A percentile compares a stretch with the other conserved stretches of the same genome.
phyloP scores from a whole-genome alignment of 2,888 invertebrate species.

The Platycheirus rosarum region DNA sequence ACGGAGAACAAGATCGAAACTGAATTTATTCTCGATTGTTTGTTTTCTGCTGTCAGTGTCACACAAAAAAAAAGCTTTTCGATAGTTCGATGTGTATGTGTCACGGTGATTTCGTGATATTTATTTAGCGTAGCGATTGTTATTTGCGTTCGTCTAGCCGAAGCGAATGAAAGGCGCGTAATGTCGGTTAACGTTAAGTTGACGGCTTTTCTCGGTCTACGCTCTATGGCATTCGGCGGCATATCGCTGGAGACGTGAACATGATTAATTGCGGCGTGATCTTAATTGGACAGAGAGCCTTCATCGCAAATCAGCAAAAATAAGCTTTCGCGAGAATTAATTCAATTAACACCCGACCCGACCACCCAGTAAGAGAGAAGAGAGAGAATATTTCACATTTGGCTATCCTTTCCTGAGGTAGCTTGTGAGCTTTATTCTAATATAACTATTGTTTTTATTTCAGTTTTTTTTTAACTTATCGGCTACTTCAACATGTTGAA shows the following conservation, averaged over 20 bases:
- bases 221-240: conserved; percentile 37
- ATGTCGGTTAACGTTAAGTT: conserved; percentile 22
- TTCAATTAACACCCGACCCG: conserved; percentile 19
- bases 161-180: conserved; percentile 17
- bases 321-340: conserved; percentile 59
- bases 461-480: neutral
- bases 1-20: conserved; percentile 65
- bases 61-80: conserved; percentile 61
- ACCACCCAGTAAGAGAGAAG: neutral
- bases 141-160: conserved; percentile 18
- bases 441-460: neutral
- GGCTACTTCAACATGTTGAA: conserved; percentile 12
- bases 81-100: conserved; percentile 6
- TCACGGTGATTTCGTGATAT: conserved; percentile 32
- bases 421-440: neutral
- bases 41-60: conserved; percentile 28
- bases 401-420: neutral
- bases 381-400: neutral
- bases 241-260: conserved; percentile 36
- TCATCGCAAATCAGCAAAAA: conserved; percentile 39
- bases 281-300: conserved; percentile 64
- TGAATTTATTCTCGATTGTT: conserved; percentile 57
- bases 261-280: conserved; percentile 42
- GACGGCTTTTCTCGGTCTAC: conserved; percentile 39
- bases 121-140: conserved; percentile 4